These are phyloP conservation scores for Plagiodera versicolora DNA, from an alignment of 2,888 invertebrate genomes.

Conservation along the genomic window DNA sequence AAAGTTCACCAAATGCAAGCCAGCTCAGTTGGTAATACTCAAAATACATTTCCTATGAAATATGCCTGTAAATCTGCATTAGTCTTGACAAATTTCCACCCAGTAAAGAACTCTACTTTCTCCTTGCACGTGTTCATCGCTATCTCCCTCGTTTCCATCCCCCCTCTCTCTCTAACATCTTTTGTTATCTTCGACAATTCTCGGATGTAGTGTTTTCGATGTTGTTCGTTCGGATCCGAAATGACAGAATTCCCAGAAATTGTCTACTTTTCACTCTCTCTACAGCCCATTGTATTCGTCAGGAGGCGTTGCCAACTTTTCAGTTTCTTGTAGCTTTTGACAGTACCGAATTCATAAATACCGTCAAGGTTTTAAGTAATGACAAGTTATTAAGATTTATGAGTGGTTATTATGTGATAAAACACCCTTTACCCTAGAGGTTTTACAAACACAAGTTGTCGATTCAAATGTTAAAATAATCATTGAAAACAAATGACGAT, in stretches of 20 bases:
- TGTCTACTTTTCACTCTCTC: not conserved
- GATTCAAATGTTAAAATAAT: no score
- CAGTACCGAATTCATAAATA: no score
- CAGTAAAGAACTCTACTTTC: conserved; percentile 9
- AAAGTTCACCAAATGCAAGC: no score
- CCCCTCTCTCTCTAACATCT: conserved; percentile 13
- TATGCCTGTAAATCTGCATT: not conserved
- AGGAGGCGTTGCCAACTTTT: no score
- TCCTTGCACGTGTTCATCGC: conserved; percentile 21
- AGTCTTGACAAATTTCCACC: not conserved
- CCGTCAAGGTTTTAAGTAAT: no score
- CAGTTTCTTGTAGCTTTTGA: no score
- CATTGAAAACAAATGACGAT: no score
- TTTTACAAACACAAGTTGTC: no score
- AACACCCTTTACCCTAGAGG: no score
- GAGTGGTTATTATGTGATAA: no score
- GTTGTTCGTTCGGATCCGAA: conserved; percentile 2
- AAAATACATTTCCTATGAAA: conserved; percentile 5
- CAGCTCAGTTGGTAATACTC: not conserved
- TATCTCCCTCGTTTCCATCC: conserved; percentile 16
- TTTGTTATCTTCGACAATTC: conserved; percentile 18
- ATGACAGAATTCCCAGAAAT: not conserved
- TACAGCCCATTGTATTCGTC: no score
- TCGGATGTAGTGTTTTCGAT: conserved; percentile 9
- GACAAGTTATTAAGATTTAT: no score